Evolutionary conservation across 2,888 invertebrate genomes (phyloP).

Genomic region (Dasysyrphus tricinctus): DNA sequence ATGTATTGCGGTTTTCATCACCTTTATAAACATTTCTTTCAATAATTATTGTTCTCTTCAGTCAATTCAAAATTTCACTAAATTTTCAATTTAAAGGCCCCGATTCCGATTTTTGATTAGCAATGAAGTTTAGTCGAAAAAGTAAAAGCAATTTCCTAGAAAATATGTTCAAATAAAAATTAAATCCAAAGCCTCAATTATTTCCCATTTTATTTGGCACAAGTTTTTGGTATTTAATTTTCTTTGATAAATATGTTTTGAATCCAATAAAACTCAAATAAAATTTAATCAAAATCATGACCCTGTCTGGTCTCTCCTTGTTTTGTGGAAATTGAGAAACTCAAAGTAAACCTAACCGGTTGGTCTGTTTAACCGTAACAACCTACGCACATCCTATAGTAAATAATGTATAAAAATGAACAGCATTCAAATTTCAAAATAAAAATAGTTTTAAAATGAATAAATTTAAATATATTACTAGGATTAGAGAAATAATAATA

Average conservation of each 20-base stretch:
- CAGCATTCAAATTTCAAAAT: background rate
- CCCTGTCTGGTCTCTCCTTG: no score
- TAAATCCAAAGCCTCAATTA: no score
- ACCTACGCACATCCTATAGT: background rate
- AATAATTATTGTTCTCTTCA: no score
- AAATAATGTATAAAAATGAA: background rate
- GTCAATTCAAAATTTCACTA: no score
- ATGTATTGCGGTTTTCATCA: no score
- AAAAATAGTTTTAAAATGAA: background rate
- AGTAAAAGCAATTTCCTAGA: no score
- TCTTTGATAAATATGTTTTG: background rate
- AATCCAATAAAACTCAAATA: background rate
- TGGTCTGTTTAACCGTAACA: background rate
- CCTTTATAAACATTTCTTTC: no score
- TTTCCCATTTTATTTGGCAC: no score
- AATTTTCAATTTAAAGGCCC: no score
- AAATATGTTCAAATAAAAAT: no score
- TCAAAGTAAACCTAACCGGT: background rate
- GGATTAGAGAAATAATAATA: constrained; percentile 1
- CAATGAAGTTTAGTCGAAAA: no score
- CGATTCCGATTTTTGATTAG: no score
- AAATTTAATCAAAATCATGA: background rate
- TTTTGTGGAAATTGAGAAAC: background rate
- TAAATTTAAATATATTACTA: constrained; percentile 12
- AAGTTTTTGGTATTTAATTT: background rate